Percentiles rank a stretch among this genome's conserved stretches.
Evolutionary conservation across 2,113 vertebrate genomes (phyloP).

Genomic region (Burhinus oedicnemus): DNA sequence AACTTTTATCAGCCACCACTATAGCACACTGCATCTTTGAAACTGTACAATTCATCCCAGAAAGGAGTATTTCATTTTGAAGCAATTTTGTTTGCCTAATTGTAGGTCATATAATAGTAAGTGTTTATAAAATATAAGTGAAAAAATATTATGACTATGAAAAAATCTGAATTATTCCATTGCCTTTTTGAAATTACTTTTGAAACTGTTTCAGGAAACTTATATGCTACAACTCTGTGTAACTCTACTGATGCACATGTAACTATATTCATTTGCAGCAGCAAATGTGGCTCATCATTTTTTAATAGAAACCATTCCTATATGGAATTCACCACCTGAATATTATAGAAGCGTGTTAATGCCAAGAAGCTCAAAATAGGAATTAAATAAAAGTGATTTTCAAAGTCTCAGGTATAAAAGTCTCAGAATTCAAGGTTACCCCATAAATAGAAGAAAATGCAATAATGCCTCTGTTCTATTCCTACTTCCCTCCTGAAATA

Average conservation of each 20-base stretch:
- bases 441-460: background rate
- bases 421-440: background rate
- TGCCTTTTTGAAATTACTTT: background rate
- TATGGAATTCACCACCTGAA: background rate
- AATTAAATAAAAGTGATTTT: conserved; percentile 1
- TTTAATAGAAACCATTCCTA: background rate
- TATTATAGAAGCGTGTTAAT: background rate
- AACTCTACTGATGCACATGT: background rate
- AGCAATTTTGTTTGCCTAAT: background rate
- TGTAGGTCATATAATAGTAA: background rate
- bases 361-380: background rate
- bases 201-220: background rate
- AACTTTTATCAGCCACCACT: background rate
- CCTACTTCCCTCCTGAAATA: background rate
- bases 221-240: background rate
- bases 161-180: background rate
- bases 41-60: background rate
- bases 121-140: background rate
- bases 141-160: background rate
- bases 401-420: background rate
- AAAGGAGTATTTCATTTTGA: background rate
- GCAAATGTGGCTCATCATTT: background rate
- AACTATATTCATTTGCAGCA: background rate
- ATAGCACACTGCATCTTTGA: background rate
- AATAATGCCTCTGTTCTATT: background rate